phyloP scores from a whole-genome alignment of 2,888 invertebrate genomes.

The Nymphalis polychloros region DNA sequence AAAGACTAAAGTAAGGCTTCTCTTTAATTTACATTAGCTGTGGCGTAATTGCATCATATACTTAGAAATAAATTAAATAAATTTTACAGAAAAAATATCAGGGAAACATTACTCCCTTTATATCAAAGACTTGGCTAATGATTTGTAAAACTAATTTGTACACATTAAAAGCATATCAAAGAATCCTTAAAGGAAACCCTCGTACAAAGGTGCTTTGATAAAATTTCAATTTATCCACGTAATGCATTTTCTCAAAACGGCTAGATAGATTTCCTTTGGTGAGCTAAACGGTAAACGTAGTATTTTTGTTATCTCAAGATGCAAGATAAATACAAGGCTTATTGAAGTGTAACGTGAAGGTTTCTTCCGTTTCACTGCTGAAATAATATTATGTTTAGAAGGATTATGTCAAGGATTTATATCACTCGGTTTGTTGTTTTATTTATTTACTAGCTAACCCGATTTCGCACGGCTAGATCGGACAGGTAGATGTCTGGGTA shows the following conservation, averaged over 20 bases:
- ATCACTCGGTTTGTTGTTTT: too few relatives aligned
- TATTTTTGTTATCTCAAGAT: slow-evolving; percentile 11
- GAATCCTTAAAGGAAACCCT: background rate
- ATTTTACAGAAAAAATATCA: too few relatives aligned
- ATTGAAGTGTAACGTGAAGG: background rate
- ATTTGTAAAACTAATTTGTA: background rate
- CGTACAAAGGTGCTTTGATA: slow-evolving; percentile 34
- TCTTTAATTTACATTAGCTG: too few relatives aligned
- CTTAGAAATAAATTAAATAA: too few relatives aligned
- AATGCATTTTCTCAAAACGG: slow-evolving; percentile 38
- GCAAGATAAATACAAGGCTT: slow-evolving; percentile 9
- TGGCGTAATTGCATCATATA: too few relatives aligned
- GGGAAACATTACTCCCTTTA: too few relatives aligned
- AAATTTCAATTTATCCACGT: slow-evolving; percentile 43
- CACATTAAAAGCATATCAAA: slow-evolving; percentile 10
- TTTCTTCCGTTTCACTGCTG: background rate
- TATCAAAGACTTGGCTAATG: background rate
- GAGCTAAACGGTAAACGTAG: slow-evolving; percentile 4
- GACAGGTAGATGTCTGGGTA: too few relatives aligned
- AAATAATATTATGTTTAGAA: background rate
- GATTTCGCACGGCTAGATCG: too few relatives aligned
- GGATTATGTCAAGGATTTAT: background rate
- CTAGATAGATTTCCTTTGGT: slow-evolving; percentile 9
- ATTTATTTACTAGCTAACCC: too few relatives aligned
- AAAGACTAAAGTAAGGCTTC: too few relatives aligned